These are phyloP conservation scores for Nasonia vitripennis DNA, from an alignment of 1,140 invertebrate species.

Conservation along the genomic window DNA sequence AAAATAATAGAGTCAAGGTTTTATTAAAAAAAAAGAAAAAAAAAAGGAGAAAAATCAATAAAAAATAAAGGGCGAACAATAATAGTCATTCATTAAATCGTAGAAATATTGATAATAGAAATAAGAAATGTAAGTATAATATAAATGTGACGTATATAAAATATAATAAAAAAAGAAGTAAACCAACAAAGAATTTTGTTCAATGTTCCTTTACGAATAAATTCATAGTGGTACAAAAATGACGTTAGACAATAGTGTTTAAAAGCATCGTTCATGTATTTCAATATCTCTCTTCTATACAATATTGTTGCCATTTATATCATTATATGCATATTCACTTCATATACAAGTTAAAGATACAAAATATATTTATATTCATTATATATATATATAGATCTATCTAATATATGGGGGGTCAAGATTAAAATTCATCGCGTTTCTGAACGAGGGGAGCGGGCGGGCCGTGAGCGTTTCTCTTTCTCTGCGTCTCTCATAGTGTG, in stretches of 20 bases:
- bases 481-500: neutral
- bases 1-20: conserved; percentile 34
- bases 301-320: conserved; percentile 72
- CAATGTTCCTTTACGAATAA: conserved; percentile 28
- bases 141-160: conserved; percentile 5
- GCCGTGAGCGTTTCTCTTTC: neutral
- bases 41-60: conserved; percentile 33
- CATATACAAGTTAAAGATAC: conserved; percentile 74
- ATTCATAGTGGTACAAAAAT: conserved; percentile 70
- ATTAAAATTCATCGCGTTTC: conserved; percentile 67
- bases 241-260: conserved; percentile 74
- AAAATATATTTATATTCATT: conserved; percentile 70
- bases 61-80: conserved; percentile 23
- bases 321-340: conserved; percentile 68
- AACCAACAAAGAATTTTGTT: conserved; percentile 47
- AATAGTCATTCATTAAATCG: conserved; percentile 25
- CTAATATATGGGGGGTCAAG: conserved; percentile 57
- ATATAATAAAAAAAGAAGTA: conserved; percentile 25
- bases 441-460: conserved; percentile 44
- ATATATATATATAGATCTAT: conserved; percentile 54
- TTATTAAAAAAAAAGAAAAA: neutral
- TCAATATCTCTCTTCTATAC: conserved; percentile 75
- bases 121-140: conserved; percentile 9
- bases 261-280: conserved; percentile 76
- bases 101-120: conserved; percentile 33